These are phyloP conservation scores for Tiliqua scincoides DNA, from an alignment of 2,113 vertebrate species.

Conservation along the genomic window DNA sequence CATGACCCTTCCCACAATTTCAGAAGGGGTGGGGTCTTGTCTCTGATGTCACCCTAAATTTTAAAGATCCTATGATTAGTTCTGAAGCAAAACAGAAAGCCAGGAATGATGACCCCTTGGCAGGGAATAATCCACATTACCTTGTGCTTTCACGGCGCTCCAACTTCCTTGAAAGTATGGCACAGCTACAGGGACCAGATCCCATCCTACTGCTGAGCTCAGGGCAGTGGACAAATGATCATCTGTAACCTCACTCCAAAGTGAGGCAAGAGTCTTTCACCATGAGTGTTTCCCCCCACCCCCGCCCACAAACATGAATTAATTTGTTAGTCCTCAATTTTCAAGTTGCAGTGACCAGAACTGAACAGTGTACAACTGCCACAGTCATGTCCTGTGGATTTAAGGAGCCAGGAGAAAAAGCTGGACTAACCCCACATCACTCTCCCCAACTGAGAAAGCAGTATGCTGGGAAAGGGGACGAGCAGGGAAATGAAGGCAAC, in stretches of 20 bases:
- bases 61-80: not conserved
- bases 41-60: not conserved
- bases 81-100: not conserved
- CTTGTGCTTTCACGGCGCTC: not conserved
- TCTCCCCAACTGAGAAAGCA: not conserved
- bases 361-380: not conserved
- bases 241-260: not conserved
- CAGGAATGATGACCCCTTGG: not conserved
- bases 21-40: not conserved
- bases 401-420: not conserved
- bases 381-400: not conserved
- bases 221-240: not conserved
- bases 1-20: no score
- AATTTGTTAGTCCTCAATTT: no score
- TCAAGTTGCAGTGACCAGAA: not conserved
- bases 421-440: no score
- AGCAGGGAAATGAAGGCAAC: not conserved
- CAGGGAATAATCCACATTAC: not conserved
- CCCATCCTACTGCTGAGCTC: not conserved
- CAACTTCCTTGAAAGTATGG: not conserved
- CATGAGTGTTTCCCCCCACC: no score
- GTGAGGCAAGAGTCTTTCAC: no score
- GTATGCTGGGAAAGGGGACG: not conserved
- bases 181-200: not conserved
- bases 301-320: no score